phyloP scores from a whole-genome alignment of 2,113 vertebrate genomes.

The Corvus hawaiiensis region DNA sequence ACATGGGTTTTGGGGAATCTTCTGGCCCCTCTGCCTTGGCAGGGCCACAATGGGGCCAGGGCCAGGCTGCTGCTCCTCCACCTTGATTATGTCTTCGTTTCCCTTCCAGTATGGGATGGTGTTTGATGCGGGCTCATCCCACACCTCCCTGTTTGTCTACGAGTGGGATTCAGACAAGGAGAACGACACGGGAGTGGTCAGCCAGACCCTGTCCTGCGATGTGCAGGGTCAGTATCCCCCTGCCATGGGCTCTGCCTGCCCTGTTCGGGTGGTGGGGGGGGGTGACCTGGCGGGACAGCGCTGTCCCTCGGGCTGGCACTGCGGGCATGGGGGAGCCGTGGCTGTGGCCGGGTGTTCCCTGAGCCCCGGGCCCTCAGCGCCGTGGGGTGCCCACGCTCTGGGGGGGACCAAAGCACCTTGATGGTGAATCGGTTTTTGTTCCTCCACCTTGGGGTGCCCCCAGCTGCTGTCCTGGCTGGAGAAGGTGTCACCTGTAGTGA shows the following conservation, averaged over 20 bases:
- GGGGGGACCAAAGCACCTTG: neutral
- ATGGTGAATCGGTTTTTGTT: neutral
- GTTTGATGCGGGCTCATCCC: constrained; percentile 87
- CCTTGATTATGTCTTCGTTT: neutral
- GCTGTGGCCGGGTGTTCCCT: neutral
- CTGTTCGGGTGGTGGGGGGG: neutral
- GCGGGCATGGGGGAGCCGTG: accelerated
- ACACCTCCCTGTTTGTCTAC: constrained; percentile 85
- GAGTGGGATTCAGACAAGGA: constrained; percentile 86
- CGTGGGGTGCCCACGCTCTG: accelerated
- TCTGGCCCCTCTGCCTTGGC: neutral
- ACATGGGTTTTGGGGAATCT: neutral
- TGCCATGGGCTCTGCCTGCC: neutral
- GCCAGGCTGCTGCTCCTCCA: neutral
- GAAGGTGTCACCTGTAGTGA: neutral
- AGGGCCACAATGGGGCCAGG: neutral
- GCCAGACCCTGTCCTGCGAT: constrained; percentile 80
- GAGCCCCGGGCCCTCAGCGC: neutral
- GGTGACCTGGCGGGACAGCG: neutral
- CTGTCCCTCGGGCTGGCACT: neutral
- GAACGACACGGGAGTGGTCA: constrained; percentile 83
- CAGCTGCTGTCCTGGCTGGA: neutral
- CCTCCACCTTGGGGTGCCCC: neutral
- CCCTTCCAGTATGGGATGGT: constrained; percentile 84
- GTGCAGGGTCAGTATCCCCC: constrained; percentile 70